Evolutionary conservation across 2,113 vertebrate species (phyloP).

Genomic region (Misgurnus anguillicaudatus): DNA sequence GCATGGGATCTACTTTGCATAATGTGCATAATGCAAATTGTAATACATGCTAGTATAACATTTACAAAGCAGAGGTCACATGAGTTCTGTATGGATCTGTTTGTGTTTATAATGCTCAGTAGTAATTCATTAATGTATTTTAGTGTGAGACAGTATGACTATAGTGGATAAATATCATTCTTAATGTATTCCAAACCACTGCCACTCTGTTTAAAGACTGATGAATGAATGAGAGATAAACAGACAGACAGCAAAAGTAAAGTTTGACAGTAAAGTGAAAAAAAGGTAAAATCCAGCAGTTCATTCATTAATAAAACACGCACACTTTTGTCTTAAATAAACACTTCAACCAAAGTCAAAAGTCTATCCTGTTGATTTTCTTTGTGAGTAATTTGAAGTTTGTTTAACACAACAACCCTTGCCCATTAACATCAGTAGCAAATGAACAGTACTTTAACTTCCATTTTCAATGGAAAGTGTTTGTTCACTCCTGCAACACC

Average conservation of each 20-base stretch:
- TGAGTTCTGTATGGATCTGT: not conserved
- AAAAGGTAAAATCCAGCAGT: not conserved
- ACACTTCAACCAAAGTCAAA: constrained; percentile 12
- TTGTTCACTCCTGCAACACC: constrained; percentile 29
- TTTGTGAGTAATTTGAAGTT: not conserved
- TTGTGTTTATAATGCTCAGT: constrained; percentile 2
- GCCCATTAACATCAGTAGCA: constrained; percentile 15
- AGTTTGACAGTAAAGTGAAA: constrained; percentile 4
- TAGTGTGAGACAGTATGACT: not conserved
- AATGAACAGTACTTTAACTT: constrained; percentile 22
- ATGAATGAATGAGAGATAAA: not conserved
- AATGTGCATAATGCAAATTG: not conserved
- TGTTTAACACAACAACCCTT: constrained; percentile 2
- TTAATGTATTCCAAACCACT: constrained; percentile 25
- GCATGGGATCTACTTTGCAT: not conserved
- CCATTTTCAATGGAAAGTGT: constrained; percentile 18
- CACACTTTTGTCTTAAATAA: not conserved
- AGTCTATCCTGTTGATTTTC: not conserved
- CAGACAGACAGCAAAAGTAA: not conserved
- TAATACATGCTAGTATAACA: constrained; percentile 8
- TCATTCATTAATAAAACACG: not conserved
- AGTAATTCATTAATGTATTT: constrained; percentile 5
- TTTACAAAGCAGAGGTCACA: not conserved
- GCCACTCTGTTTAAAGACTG: not conserved
- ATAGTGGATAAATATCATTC: constrained; percentile 20